These are phyloP conservation scores for Andrena chrysosceles DNA, from an alignment of 2,888 invertebrate species.

Conservation along the genomic window DNA sequence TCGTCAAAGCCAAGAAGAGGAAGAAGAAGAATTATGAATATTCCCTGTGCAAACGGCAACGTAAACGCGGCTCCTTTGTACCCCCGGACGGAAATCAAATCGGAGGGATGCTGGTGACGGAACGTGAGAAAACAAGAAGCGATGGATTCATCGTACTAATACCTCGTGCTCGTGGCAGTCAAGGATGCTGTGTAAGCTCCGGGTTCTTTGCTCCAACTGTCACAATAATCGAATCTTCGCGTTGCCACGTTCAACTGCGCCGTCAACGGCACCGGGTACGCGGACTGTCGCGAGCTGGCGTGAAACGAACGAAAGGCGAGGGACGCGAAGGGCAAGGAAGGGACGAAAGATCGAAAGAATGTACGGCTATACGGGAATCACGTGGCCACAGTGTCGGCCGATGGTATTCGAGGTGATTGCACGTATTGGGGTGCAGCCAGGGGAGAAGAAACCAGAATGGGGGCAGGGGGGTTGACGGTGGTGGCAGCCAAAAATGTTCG, in stretches of 20 bases:
- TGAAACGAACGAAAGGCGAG: not conserved
- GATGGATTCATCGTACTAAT: not conserved
- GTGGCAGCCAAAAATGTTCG: conserved; percentile 48
- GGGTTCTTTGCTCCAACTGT: conserved; percentile 10
- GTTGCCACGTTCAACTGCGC: not conserved
- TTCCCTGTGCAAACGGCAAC: not conserved
- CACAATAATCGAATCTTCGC: conserved; percentile 32
- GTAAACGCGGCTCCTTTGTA: not conserved
- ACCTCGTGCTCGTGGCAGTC: conserved; percentile 11
- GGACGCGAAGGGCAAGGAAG: not conserved
- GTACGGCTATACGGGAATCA: not conserved
- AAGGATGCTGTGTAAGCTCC: not conserved
- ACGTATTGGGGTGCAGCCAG: not conserved
- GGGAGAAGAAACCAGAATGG: conserved; percentile 1
- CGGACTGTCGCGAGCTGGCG: not conserved
- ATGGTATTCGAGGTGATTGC: conserved; percentile 45
- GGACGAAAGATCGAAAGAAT: not conserved
- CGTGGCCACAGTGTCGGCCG: not conserved
- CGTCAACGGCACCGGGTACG: not conserved
- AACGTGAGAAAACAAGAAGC: not conserved
- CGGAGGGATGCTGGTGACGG: not conserved
- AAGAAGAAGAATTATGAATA: conserved; percentile 12
- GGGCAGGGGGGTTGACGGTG: not conserved
- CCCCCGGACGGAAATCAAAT: not conserved
- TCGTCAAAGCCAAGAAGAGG: not conserved